Conservation (phyloP, 2,113 vertebrate species). For the Sylvilagus bachmani region DNA sequence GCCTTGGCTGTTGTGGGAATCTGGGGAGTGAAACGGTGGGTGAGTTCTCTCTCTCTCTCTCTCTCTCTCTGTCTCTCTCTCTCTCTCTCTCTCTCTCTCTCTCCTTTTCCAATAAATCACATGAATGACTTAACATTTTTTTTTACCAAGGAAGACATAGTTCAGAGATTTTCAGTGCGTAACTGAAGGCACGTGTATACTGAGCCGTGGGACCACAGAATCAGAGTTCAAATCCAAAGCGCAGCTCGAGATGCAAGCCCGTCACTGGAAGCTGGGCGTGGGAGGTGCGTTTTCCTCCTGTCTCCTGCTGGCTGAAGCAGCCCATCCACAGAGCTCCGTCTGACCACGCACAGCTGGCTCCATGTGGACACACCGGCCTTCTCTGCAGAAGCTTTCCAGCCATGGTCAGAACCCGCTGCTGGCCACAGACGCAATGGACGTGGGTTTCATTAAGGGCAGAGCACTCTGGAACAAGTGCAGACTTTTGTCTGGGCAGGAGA, state of each 20-base stretch:
- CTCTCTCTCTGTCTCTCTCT: no score
- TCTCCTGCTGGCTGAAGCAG: no score
- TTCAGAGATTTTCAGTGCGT: neutral
- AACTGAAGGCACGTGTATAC: neutral
- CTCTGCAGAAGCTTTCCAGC: conserved; percentile 57
- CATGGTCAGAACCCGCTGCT: conserved; percentile 73
- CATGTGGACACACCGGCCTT: conserved; percentile 30
- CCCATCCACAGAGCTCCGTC: neutral
- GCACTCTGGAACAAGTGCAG: neutral
- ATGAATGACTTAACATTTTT: no score
- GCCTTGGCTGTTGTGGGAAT: no score
- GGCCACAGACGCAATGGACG: conserved; percentile 55
- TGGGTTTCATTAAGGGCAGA: conserved; percentile 68
- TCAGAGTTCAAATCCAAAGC: neutral
- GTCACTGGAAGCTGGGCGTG: neutral
- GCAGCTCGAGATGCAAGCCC: neutral
- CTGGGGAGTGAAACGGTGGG: no score
- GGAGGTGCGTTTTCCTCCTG: no score
- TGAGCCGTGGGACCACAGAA: neutral
- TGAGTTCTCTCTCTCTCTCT: no score
- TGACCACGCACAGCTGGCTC: neutral
- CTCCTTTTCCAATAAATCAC: no score
- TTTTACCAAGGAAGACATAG: neutral
- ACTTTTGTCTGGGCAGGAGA: conserved; percentile 63
- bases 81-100: no score